Evolutionary conservation across 2,888 invertebrate genomes (phyloP), one percentile per base, ranked within the genome.

Genomic region (Drosophila melanocephala): DNA sequence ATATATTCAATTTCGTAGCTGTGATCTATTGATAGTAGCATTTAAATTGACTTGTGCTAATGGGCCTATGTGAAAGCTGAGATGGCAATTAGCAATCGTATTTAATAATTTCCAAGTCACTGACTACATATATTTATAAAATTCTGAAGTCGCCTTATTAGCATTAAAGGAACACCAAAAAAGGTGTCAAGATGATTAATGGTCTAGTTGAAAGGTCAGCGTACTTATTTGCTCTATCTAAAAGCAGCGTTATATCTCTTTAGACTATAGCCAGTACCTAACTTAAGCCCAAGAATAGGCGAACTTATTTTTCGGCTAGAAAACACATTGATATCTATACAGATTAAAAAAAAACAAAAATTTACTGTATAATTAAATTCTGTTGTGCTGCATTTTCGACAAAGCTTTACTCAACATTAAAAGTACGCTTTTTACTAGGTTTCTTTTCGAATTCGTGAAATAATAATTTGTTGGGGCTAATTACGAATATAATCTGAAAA

Each of bases 11-110:
- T 64, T 56, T 28, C 39, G 53, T 64, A 62, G 60, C 62, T 32
- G 56, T 75, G 82, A 84, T 87, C 84, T 84, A 84, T 88, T 63
- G 75, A n/a, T 64, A 35, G 35, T 44, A 64, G 53, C 52, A 47
- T 44, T 60, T 33, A 50, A 81, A 44, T 66, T 88, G 75, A 74
- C 72, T 63, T 57, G 44, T 33, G 35, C 69, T 66, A 75, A 56
- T 60, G 58, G 57, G 50, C 56, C 58, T 58, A 58, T 51, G 30
- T 50, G 68, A 64, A 74, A 60, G 52, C 50, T 68, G 35, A 67
- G 53, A 52, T 65, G 84, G 64, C 66, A 69, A 77, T 72, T 81
- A 75, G 68, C 64, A 47, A 64, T 73, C 67, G 30, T 50, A 75
- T 62, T 74, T 57, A 44, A 32, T 59, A 64, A 64, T 64, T 51